Base-by-base conservation (phyloP, 2,113 vertebrate species). In the Indicator maculatus region DNA sequence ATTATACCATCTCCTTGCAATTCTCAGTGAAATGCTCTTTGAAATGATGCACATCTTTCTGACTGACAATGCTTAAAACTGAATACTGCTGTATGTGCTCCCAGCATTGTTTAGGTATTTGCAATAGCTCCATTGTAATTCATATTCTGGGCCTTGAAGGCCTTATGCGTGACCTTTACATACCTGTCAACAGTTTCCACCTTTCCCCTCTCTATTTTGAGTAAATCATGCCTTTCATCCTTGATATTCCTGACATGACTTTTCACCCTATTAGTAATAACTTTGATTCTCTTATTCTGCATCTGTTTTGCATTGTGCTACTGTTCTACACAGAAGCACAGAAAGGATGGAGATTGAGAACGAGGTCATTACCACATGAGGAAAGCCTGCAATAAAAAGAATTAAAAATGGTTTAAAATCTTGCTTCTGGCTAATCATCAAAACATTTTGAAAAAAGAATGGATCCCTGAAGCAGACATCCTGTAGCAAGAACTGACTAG, bases 181-280 rank as follows among this genome's bases (percentile, higher is more conserved):
- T 6, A 8, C 6, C 21, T 45, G 5, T 33, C 14, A 90, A 55
- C 6, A 0, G 4, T 0, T 16, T 2, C 3, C 1, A 9, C 12
- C 5, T 10, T 11, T 5, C 1, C 4, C 7, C 8, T 1, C 4
- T 13, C 27, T 59, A 4, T 30, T 75, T 76, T 69, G 59, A 69
- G 26, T n/a, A n/a, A n/a, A n/a, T n/a, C n/a, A n/a, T n/a, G n/a
- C n/a, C n/a, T n/a, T n/a, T n/a, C n/a, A n/a, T n/a, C n/a, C n/a
- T n/a, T n/a, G n/a, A n/a, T n/a, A n/a, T n/a, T n/a, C n/a, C n/a
- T n/a, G n/a, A n/a, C n/a, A n/a, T n/a, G n/a, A n/a, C n/a, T n/a
- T n/a, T n/a, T n/a, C n/a, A n/a, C n/a, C n/a, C n/a, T n/a, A n/a
- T n/a, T 84, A 61, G 5, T 16, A 52, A 14, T 28, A 70, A 11